These are phyloP conservation scores for Eleutherodactylus coqui DNA, from an alignment of 2,797 vertebrate species.

Conservation along the genomic window DNA sequence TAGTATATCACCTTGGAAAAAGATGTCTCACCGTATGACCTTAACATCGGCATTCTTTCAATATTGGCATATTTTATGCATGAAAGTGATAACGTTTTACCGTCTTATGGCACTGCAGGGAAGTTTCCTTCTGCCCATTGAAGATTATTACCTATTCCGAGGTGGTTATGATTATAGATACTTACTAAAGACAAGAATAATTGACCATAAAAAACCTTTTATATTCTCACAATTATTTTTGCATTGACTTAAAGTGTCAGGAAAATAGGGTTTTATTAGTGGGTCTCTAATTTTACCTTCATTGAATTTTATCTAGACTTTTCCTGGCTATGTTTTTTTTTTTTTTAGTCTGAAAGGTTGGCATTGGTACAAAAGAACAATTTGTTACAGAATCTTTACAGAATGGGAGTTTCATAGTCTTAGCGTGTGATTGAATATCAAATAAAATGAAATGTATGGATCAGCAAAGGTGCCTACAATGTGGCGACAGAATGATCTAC, in stretches of 20 bases:
- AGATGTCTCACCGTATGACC: constrained; percentile 72
- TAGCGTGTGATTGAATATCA: constrained; percentile 68
- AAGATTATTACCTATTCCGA: constrained; percentile 78
- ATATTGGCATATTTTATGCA: constrained; percentile 80
- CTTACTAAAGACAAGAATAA: constrained; percentile 83
- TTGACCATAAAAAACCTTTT: constrained; percentile 83
- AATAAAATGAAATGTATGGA: constrained; percentile 73
- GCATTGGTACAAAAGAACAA: constrained; percentile 71
- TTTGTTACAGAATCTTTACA: constrained; percentile 69
- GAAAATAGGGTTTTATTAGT: constrained; percentile 79
- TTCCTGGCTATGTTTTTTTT: constrained; percentile 64
- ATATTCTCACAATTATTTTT: constrained; percentile 84
- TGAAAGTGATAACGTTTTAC: constrained; percentile 74
- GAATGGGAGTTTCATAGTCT: constrained; percentile 66
- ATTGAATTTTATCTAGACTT: constrained; percentile 69
- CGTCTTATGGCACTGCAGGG: constrained; percentile 76
- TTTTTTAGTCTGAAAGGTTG: constrained; percentile 68
- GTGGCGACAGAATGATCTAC: constrained; percentile 56
- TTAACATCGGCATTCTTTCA: constrained; percentile 75
- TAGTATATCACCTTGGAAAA: constrained; percentile 68
- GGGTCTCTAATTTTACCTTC: constrained; percentile 75
- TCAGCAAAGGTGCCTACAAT: constrained; percentile 54
- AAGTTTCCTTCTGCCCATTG: constrained; percentile 72
- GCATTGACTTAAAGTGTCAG: constrained; percentile 81
- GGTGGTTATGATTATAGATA: constrained; percentile 78